Percentiles rank a stretch among this genome's conserved stretches.
phyloP scores from a whole-genome alignment of 2,888 invertebrate species.

The Branchipolynoe longqiensis region DNA sequence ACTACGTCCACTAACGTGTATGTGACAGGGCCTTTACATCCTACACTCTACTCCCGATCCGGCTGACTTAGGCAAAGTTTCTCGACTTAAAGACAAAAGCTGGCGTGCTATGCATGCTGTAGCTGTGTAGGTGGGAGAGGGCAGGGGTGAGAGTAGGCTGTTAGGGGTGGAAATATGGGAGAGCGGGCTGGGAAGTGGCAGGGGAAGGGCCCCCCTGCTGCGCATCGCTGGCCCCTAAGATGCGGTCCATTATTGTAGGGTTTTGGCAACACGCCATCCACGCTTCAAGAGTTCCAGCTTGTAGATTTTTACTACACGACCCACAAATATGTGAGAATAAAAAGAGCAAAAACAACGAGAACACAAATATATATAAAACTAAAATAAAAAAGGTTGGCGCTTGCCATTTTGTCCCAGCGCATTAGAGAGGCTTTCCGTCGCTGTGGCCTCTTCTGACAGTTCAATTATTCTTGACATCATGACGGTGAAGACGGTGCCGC shows the following conservation, averaged over 20 bases:
- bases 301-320: constrained; percentile 31
- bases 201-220: neutral
- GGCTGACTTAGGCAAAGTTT: constrained; percentile 29
- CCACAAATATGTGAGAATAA: no score
- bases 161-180: no score
- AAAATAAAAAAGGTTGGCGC: constrained; percentile 34
- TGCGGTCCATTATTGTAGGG: constrained; percentile 26
- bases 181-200: neutral
- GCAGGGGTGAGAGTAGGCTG: no score
- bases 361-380: no score
- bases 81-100: constrained; percentile 44
- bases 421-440: constrained; percentile 50
- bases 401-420: constrained; percentile 52
- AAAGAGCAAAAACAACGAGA: no score
- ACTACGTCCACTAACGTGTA: no score
- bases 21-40: no score
- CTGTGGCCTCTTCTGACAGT: constrained; percentile 30
- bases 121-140: no score
- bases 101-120: neutral
- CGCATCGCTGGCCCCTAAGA: constrained; percentile 19
- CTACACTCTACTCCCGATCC: no score
- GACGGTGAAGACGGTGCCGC: no score
- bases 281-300: constrained; percentile 4
- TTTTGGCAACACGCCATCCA: constrained; percentile 20
- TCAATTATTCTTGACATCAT: constrained; percentile 51